A percentile compares a stretch with the other conserved stretches of the same genome.
These are phyloP conservation scores for Atethmia centrago DNA, from an alignment of 2,888 invertebrate genomes.

Conservation along the genomic window DNA sequence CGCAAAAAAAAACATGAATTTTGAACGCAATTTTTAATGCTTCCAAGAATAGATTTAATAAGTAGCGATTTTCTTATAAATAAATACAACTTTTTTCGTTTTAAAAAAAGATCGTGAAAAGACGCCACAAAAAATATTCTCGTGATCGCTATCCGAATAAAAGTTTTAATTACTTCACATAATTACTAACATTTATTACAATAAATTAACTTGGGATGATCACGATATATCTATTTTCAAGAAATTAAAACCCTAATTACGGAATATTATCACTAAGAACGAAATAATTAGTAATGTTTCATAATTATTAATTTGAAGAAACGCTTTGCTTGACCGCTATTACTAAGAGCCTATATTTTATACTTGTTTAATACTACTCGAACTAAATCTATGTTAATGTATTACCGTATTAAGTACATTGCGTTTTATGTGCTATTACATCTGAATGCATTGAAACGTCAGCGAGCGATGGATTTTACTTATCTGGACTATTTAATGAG, in stretches of 20 bases:
- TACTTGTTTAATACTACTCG: constrained; percentile 16
- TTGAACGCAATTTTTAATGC: constrained; percentile 16
- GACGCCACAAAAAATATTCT: constrained; percentile 33
- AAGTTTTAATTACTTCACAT: constrained; percentile 40
- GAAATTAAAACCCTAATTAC: constrained; percentile 61
- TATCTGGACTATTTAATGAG: neutral
- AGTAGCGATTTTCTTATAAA: constrained; percentile 14
- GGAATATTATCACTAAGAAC: constrained; percentile 44
- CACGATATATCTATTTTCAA: constrained; percentile 53
- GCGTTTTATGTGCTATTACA: constrained; percentile 15
- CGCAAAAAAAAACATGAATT: constrained; percentile 20
- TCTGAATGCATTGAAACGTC: constrained; percentile 7
- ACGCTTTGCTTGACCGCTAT: constrained; percentile 34
- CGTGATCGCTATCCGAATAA: constrained; percentile 38
- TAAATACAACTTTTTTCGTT: neutral
- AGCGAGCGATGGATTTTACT: constrained; percentile 13
- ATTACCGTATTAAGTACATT: constrained; percentile 11
- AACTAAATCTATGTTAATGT: constrained; percentile 25
- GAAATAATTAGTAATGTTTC: constrained; percentile 48
- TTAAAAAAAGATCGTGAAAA: constrained; percentile 33
- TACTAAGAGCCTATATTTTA: constrained; percentile 31
- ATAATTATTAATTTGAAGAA: constrained; percentile 42
- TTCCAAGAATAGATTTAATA: constrained; percentile 14
- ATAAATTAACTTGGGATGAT: constrained; percentile 58
- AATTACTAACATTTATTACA: constrained; percentile 57